phyloP scores from a whole-genome alignment of 1,140 invertebrate species.

The Drosophila bocki region DNA sequence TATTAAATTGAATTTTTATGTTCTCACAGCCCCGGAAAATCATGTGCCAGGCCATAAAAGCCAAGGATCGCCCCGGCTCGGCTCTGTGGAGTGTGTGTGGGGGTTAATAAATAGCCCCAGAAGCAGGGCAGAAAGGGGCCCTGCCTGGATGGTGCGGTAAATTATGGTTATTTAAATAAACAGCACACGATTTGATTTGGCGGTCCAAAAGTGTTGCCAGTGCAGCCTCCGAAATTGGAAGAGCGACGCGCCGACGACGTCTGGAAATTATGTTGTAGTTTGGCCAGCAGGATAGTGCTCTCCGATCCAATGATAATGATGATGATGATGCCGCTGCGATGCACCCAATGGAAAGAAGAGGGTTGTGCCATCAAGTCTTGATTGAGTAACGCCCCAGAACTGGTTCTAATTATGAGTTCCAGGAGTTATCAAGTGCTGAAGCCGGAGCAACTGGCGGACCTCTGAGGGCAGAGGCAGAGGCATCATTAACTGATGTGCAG shows the following conservation, averaged over 20 bases:
- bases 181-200: constrained; percentile 85
- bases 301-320: constrained; percentile 27
- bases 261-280: constrained; percentile 79
- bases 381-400: constrained; percentile 81
- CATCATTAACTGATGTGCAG: constrained; percentile 76
- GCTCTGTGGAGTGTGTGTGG: constrained; percentile 27
- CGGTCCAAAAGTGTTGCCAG: constrained; percentile 75
- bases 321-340: constrained; percentile 30
- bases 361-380: constrained; percentile 83
- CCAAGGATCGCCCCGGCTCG: constrained; percentile 30
- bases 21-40: constrained; percentile 75
- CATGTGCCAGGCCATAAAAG: constrained; percentile 70
- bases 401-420: constrained; percentile 73
- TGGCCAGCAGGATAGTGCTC: constrained; percentile 39
- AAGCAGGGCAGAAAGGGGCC: constrained; percentile 13
- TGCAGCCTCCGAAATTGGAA: constrained; percentile 73
- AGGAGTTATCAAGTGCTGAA: constrained; percentile 17
- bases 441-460: constrained; percentile 2
- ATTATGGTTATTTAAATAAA: constrained; percentile 86
- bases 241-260: constrained; percentile 43
- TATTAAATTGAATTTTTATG: constrained; percentile 83
- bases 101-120: constrained; percentile 76
- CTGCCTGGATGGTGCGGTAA: constrained; percentile 55
- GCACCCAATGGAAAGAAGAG: constrained; percentile 33
- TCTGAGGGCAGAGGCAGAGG: constrained; percentile 8